Conservation (phyloP, 1,140 invertebrate species). For the Latrodectus geometricus region DNA sequence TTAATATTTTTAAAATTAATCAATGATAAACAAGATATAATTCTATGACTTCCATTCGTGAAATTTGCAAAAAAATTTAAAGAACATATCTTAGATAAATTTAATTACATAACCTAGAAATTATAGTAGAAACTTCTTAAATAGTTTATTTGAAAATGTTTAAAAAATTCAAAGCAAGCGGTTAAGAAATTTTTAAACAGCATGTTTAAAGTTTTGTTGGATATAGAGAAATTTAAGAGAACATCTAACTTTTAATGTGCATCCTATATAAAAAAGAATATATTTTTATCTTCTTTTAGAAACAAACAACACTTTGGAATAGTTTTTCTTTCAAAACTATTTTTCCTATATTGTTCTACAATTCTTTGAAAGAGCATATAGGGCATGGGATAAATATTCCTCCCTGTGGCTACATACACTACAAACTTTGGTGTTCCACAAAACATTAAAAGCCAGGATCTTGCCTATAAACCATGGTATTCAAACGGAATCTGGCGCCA, state of each 20-base stretch:
- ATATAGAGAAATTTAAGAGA: not conserved
- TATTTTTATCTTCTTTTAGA: not conserved
- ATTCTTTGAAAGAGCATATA: not conserved
- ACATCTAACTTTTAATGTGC: constrained; percentile 5
- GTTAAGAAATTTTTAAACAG: too few relatives aligned
- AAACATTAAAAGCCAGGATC: constrained; percentile 24
- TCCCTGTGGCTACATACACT: constrained; percentile 10
- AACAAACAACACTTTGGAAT: not conserved
- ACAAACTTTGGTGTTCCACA: constrained; percentile 14
- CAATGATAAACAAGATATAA: too few relatives aligned
- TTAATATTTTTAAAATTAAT: too few relatives aligned
- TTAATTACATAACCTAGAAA: too few relatives aligned
- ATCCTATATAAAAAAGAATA: not conserved
- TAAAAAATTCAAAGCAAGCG: too few relatives aligned
- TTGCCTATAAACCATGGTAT: constrained; percentile 27
- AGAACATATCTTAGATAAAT: too few relatives aligned
- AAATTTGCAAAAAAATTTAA: too few relatives aligned
- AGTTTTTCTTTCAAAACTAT: not conserved
- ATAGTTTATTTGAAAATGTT: too few relatives aligned
- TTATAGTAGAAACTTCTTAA: too few relatives aligned
- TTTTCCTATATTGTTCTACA: not conserved
- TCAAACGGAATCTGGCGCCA: constrained; percentile 41
- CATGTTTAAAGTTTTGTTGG: too few relatives aligned
- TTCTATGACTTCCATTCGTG: too few relatives aligned
- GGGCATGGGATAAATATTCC: not conserved